Evolutionary conservation across 2,797 vertebrate species (phyloP).

Genomic region (Chaetodon trifasciatus): DNA sequence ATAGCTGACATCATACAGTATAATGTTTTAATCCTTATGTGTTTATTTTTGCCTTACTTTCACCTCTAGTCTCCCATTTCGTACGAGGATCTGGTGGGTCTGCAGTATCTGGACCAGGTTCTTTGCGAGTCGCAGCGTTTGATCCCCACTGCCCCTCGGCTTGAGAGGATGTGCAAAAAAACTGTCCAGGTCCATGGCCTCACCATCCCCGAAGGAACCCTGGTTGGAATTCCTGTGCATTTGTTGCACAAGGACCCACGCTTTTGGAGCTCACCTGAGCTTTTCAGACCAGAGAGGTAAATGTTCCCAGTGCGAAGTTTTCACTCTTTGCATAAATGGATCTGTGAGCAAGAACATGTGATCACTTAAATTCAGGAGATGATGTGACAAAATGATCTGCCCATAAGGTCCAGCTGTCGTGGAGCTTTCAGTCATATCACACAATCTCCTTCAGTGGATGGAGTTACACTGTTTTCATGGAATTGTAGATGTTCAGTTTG

Average conservation of each 20-base stretch:
- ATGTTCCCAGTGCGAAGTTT: not conserved
- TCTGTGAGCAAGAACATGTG: not conserved
- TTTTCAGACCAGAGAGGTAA: conserved; percentile 85
- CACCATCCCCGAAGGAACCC: conserved; percentile 76
- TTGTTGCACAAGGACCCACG: conserved; percentile 72
- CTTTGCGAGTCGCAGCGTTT: conserved; percentile 77
- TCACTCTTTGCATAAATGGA: not conserved
- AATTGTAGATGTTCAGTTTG: too few relatives aligned
- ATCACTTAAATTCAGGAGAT: not conserved
- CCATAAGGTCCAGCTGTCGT: not conserved
- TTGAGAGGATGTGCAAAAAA: conserved; percentile 84
- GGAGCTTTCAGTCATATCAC: too few relatives aligned
- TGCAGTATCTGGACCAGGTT: conserved; percentile 84
- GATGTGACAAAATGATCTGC: not conserved
- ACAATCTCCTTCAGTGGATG: too few relatives aligned
- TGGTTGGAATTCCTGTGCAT: conserved; percentile 66
- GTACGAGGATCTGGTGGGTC: conserved; percentile 61
- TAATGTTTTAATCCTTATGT: not conserved
- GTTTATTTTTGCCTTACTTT: not conserved
- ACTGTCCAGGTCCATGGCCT: conserved; percentile 72
- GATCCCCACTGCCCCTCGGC: conserved; percentile 55
- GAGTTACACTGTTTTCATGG: too few relatives aligned
- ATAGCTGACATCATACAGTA: not conserved
- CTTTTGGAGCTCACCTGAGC: conserved; percentile 79
- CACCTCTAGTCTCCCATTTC: conserved; percentile 65